Conservation (phyloP, 2,888 invertebrate species). For the Xanthorhoe designata region DNA sequence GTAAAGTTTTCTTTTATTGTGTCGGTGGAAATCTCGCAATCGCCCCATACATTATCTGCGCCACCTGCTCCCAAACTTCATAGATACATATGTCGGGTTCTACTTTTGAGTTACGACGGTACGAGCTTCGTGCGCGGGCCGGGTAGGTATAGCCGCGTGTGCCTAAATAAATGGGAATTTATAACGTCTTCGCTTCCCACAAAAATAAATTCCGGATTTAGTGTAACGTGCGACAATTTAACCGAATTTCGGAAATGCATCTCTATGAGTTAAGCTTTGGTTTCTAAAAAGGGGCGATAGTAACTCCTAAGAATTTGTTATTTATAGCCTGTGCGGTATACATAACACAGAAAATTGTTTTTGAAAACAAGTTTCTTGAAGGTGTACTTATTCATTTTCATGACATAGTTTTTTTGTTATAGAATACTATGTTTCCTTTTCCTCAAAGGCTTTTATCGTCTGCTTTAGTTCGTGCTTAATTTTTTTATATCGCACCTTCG, state of each 20-base stretch:
- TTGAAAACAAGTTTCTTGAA: no score
- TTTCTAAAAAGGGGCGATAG: background rate
- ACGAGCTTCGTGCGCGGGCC: constrained; percentile 45
- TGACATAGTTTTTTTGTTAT: no score
- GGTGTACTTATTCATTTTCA: no score
- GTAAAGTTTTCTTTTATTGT: constrained; percentile 40
- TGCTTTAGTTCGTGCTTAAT: no score
- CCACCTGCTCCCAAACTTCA: constrained; percentile 71
- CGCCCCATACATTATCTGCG: constrained; percentile 47
- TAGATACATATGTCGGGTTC: constrained; percentile 60
- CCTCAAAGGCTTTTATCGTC: no score
- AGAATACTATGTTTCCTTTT: no score
- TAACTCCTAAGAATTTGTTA: background rate
- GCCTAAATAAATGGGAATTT: constrained; percentile 74
- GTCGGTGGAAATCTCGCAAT: constrained; percentile 41
- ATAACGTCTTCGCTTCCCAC: constrained; percentile 59
- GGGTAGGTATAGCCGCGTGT: constrained; percentile 64
- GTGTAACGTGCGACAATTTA: constrained; percentile 31
- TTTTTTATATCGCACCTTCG: no score
- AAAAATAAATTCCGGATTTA: constrained; percentile 50
- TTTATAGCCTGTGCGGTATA: background rate
- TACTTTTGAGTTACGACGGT: constrained; percentile 56
- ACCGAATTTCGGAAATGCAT: constrained; percentile 31
- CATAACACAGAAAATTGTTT: no score
- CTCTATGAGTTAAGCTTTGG: constrained; percentile 8